A percentile compares a stretch with the other conserved stretches of the same genome.
Conservation (phyloP, 2,888 invertebrate species). For the Drosophila longiperda region DNA sequence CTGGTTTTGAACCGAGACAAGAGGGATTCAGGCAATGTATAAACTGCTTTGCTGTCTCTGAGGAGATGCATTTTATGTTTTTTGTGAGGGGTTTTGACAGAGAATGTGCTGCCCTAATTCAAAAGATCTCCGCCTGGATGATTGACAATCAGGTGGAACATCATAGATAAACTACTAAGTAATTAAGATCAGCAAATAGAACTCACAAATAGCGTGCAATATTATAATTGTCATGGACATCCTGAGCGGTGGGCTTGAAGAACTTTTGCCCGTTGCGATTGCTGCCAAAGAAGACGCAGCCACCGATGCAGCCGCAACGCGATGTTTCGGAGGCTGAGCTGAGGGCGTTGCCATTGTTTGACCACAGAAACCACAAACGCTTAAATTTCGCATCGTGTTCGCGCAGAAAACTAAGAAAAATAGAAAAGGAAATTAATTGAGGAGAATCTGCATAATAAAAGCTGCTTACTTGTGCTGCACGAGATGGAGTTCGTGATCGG, state of each 20-base stretch:
- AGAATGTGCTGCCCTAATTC: no score
- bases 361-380: conserved; percentile 98
- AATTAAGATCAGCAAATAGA: no score
- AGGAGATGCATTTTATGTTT: no score
- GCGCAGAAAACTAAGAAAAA: conserved; percentile 87
- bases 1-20: no score
- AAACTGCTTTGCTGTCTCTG: no score
- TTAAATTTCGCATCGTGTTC: conserved; percentile 93
- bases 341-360: conserved; percentile 83
- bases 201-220: conserved; percentile 87
- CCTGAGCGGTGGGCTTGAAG: conserved; percentile 93
- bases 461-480: conserved; percentile 90
- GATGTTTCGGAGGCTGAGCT: conserved; percentile 87
- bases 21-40: no score
- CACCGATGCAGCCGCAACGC: conserved; percentile 98
- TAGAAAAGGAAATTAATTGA: background rate
- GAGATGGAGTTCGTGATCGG: conserved; percentile 91
- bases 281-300: conserved; percentile 96
- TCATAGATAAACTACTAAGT: no score
- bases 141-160: no score
- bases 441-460: background rate
- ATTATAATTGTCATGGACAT: conserved; percentile 92
- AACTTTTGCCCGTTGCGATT: conserved; percentile 95
- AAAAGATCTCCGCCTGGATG: no score
- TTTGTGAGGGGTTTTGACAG: no score